Evolutionary conservation across 2,113 vertebrate genomes (phyloP), one percentile per base, ranked within the genome.

Genomic region (Paracanthobrama guichenoti): DNA sequence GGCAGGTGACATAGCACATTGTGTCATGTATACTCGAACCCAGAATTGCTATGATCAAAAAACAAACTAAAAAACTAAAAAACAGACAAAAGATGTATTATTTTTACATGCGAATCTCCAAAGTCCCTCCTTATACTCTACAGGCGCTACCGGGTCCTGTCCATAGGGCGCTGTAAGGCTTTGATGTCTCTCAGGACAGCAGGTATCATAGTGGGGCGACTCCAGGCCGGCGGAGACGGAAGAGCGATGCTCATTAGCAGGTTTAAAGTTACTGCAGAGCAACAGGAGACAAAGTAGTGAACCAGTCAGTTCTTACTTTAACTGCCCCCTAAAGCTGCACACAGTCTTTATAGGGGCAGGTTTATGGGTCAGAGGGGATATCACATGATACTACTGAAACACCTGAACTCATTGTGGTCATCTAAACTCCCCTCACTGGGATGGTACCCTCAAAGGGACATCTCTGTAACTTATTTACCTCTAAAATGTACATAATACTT

Each of bases 201-300:
- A 77, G 81, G 81, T 83, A 62, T 79, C 64, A 78, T 73, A 87
- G 46, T 64, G 16, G 26, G 69, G 59, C 24, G 80, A 85, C 48
- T 46, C 62, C 44, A 66, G 44, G 62, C 81, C 72, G 79, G 76
- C 77, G 50, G 84, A 31, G 81, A 81, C 64, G 59, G 69, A 22
- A 67, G 83, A 31, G 64, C 73, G 69, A 85, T 85, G 80, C 85
- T 89, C 87, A 88, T 89, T 89, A 89, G 87, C 79, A 42, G 73
- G 59, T 77, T 78, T 71, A 69, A 88, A 81, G 78, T 81, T 85
- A 79, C 83, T 75, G 66, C 71, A 81, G 77, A 76, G 78, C 85
- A 88, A 82, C 83, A 79, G 81, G 81, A 85, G 81, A 76, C 35
- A 73, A 82, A 67, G 86, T 79, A 84, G 76, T 88, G 83, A 88